Percentiles rank a stretch among this genome's conserved stretches.
Evolutionary conservation across 2,888 invertebrate genomes (phyloP).

Genomic region (Sialis lutaria): DNA sequence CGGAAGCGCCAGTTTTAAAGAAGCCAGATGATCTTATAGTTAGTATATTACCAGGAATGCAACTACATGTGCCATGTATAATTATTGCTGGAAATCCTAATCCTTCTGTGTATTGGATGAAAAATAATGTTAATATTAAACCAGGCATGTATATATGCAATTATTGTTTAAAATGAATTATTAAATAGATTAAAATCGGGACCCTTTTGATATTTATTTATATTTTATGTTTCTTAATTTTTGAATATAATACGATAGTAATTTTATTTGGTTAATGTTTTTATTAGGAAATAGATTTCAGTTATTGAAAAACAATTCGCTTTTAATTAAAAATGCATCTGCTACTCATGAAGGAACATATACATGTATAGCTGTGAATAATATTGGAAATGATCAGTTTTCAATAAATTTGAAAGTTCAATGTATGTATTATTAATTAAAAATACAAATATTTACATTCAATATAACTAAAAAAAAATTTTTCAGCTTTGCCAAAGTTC

Average conservation of each 20-base stretch:
- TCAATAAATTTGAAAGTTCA: constrained; percentile 21
- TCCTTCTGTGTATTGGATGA: constrained; percentile 42
- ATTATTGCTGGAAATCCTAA: constrained; percentile 38
- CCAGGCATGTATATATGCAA: background rate
- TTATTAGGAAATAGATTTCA: too few species aligned
- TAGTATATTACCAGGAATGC: background rate
- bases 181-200: too few species aligned
- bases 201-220: too few species aligned
- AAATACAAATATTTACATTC: constrained; percentile 11
- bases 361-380: constrained; percentile 24
- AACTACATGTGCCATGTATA: constrained; percentile 3
- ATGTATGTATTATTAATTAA: constrained; percentile 18
- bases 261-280: too few species aligned
- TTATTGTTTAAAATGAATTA: too few species aligned
- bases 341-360: constrained; percentile 20
- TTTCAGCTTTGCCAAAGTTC: constrained; percentile 8
- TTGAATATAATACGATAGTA: too few species aligned
- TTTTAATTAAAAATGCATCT: constrained; percentile 1
- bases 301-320: too few species aligned
- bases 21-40: background rate
- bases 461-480: background rate
- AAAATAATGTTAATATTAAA: constrained; percentile 11
- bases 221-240: too few species aligned
- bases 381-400: constrained; percentile 22
- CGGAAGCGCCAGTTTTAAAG: constrained; percentile 1